These are phyloP conservation scores for Glaucomys volans DNA, from an alignment of 2,113 vertebrate genomes.

Conservation along the genomic window DNA sequence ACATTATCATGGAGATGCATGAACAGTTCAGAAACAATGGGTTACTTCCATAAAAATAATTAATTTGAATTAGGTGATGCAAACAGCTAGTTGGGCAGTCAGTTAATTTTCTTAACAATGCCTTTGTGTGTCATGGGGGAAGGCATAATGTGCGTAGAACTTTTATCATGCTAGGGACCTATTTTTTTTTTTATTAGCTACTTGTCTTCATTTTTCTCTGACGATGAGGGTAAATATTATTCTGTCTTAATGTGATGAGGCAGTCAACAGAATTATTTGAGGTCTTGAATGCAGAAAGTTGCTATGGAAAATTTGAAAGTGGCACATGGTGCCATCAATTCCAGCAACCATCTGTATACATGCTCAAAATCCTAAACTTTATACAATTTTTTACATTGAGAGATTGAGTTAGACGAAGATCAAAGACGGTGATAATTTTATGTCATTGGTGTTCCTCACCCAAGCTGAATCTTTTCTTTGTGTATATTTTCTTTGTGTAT, in stretches of 20 bases:
- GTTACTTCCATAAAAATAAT: neutral
- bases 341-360: neutral
- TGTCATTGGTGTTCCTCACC: neutral
- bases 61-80: neutral
- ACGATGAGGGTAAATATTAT: neutral
- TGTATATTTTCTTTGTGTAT: neutral
- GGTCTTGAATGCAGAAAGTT: neutral
- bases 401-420: neutral
- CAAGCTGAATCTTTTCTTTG: neutral
- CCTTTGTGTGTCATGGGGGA: neutral
- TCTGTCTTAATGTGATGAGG: neutral
- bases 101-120: conserved; percentile 2
- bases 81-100: neutral
- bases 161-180: neutral
- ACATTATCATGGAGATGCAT: neutral
- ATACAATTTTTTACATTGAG: neutral
- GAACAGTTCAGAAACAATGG: neutral
- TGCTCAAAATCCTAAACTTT: conserved; percentile 21
- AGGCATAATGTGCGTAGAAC: neutral
- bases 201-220: neutral
- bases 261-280: conserved; percentile 19
- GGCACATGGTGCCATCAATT: neutral
- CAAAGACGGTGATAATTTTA: neutral
- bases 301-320: neutral
- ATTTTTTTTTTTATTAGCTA: neutral